Percentiles rank a stretch among this genome's conserved stretches.
Evolutionary conservation across 2,888 invertebrate species (phyloP).

Genomic region (Asteroscopus sphinx): DNA sequence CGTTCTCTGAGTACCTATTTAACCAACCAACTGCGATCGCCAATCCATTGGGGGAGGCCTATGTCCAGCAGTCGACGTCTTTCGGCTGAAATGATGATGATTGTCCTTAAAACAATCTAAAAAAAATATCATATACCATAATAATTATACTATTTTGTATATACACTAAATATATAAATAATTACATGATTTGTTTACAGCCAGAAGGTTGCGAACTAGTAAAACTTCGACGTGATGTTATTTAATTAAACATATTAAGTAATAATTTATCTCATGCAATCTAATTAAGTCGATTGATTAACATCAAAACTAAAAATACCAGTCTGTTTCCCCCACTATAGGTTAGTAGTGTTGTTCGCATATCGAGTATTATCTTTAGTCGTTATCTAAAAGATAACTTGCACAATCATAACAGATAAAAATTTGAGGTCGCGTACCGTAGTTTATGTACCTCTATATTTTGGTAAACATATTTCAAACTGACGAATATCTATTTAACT

Average conservation of each 20-base stretch:
- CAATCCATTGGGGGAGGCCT: too few species aligned
- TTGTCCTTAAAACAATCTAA: too few species aligned
- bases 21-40: too few species aligned
- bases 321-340: slow-evolving; percentile 20
- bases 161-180: too few species aligned
- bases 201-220: too few species aligned
- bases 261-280: slow-evolving; percentile 5
- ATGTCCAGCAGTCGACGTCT: too few species aligned
- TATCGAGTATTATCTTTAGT: slow-evolving; percentile 52
- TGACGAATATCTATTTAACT: neutral
- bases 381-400: slow-evolving; percentile 48
- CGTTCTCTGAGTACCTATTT: too few species aligned
- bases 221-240: too few species aligned
- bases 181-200: too few species aligned
- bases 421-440: slow-evolving; percentile 48
- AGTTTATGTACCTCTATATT: slow-evolving; percentile 33
- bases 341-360: slow-evolving; percentile 43
- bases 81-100: too few species aligned
- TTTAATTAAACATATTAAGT: slow-evolving; percentile 1
- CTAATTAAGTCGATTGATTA: slow-evolving; percentile 12
- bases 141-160: too few species aligned
- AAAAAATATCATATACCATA: too few species aligned
- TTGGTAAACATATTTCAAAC: slow-evolving; percentile 33
- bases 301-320: slow-evolving; percentile 14
- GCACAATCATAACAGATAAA: slow-evolving; percentile 48